Conservation (phyloP, 1,140 invertebrate genomes). For the Melipona quadrifasciata region DNA sequence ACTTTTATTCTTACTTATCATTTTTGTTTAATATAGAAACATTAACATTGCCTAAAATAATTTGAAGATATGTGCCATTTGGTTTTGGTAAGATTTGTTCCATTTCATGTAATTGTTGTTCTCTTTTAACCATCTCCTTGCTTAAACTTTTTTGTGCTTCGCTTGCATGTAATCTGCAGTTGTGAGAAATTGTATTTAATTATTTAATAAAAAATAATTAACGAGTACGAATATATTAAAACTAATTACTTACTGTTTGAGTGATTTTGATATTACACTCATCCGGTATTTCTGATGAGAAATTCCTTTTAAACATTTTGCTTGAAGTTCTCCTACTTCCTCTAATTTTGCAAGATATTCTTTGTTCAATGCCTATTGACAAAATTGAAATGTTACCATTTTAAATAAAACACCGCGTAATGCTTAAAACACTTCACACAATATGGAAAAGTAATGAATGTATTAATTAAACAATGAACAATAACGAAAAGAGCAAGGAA, state of each 20-base stretch:
- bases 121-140: constrained; percentile 89
- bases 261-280: constrained; percentile 88
- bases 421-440: background rate
- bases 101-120: constrained; percentile 91
- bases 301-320: constrained; percentile 93
- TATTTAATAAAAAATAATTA: background rate
- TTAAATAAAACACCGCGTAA: background rate
- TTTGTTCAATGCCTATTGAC: constrained; percentile 87
- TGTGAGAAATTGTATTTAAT: background rate
- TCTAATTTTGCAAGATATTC: constrained; percentile 92
- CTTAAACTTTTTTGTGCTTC: constrained; percentile 80
- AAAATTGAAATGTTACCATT: background rate
- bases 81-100: constrained; percentile 93
- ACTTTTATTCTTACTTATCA: constrained; percentile 89
- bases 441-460: background rate
- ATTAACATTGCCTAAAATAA: constrained; percentile 97
- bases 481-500: background rate
- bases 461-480: background rate
- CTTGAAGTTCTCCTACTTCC: constrained; percentile 91
- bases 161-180: constrained; percentile 69
- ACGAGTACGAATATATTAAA: background rate
- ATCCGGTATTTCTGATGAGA: constrained; percentile 95
- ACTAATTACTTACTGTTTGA: constrained; percentile 87
- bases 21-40: constrained; percentile 98
- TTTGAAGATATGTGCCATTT: constrained; percentile 94